Conservation (phyloP, 30 jellyfish, hydroid and myxozoan genomes). For the Nemopilema nomurai region DNA sequence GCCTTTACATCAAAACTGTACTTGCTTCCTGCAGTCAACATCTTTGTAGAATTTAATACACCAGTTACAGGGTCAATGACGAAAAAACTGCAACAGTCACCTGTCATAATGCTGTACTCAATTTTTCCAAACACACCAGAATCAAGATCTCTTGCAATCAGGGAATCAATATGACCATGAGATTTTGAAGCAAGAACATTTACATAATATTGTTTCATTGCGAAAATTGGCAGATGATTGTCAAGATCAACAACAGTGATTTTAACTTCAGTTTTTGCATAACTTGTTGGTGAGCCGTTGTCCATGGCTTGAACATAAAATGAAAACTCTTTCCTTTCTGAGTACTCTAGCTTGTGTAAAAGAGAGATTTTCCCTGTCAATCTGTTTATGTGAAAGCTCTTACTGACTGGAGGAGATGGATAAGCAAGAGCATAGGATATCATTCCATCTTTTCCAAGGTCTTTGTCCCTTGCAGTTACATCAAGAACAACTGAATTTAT, state of each 20-base stretch:
- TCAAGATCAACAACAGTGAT: conserved; percentile 45
- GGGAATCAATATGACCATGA: conserved; percentile 27
- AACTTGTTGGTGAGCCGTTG: conserved; percentile 36
- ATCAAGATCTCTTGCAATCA: conserved; percentile 70
- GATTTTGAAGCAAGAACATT: conserved; percentile 17
- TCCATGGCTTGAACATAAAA: conserved; percentile 53
- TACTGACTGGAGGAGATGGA: conserved; percentile 11
- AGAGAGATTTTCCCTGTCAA: conserved; percentile 22
- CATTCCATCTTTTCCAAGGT: conserved; percentile 51
- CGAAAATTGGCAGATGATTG: conserved; percentile 53
- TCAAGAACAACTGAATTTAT: conserved; percentile 9
- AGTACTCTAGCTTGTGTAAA: conserved; percentile 13
- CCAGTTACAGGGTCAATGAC: conserved; percentile 31
- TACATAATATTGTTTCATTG: not conserved
- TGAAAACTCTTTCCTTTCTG: not conserved
- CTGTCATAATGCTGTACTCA: conserved; percentile 33
- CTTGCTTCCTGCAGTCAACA: conserved; percentile 11
- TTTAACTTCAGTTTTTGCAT: conserved; percentile 22
- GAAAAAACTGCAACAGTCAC: conserved; percentile 36
- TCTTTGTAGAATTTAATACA: conserved; percentile 15
- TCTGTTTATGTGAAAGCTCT: conserved; percentile 2
- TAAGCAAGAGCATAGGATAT: conserved; percentile 16
- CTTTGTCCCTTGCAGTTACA: conserved; percentile 44
- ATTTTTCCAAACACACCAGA: conserved; percentile 53
- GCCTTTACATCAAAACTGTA: conserved; percentile 42